Base-by-base conservation (phyloP, 1,140 invertebrate genomes). In the Phenacoccus solenopsis region DNA sequence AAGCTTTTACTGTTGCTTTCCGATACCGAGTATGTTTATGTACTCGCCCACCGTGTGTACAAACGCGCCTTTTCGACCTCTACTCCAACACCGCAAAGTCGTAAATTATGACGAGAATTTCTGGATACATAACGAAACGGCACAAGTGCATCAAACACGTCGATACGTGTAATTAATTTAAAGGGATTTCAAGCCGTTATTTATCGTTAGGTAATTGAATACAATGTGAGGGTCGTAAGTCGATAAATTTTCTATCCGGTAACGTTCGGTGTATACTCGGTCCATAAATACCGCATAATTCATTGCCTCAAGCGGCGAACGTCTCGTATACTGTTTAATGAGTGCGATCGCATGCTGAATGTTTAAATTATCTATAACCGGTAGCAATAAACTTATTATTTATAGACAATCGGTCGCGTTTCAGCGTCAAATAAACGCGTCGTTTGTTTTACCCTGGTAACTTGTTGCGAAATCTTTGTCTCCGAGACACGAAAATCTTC, bases 101-200 rank as follows among this genome's bases (percentile, higher is more conserved):
- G 38, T 49, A 49, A 49, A 49, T 49, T 49, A 49, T 49, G 20
- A 49, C 16, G 16, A 49, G 38, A 49, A 49, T 49, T 9, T 49
- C 38, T 5, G 3, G 30, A 49, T 3, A 49, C 38, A 49, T 49
- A 49, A 49, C 16, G 38, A 49, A 49, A 49, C 38, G 38, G 16
- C 38, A 49, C 38, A 49, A 49, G 38, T 49, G 38, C 38, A 49
- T 49, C 38, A 49, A 49, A 49, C 38, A 49, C 38, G 38, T 49
- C 38, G 38, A 49, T 49, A 49, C 38, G 38, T 49, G 38, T 49
- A 49, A 49, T 49, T 49, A 49, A 49, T 49, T 49, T 49, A 49
- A 49, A 49, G 38, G 38, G 38, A 49, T 49, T 49, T 49, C 38
- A n/a, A 49, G 38, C 38, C 38, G 20, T 49, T 49, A 49, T 49